Evolutionary conservation across 2,888 invertebrate species (phyloP).

Genomic region (Acronicta leporina): DNA sequence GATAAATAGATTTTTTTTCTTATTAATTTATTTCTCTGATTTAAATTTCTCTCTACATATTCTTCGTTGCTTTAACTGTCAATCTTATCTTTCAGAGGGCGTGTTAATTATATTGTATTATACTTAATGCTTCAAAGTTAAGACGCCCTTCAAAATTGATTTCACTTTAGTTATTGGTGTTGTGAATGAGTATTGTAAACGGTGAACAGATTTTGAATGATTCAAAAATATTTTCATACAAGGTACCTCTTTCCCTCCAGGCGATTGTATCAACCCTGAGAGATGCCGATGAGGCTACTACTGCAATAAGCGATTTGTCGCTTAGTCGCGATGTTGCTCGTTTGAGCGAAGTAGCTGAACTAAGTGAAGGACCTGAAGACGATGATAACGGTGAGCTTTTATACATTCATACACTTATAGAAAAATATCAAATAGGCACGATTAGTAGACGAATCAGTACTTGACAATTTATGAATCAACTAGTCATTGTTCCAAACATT

Average conservation of each 20-base stretch:
- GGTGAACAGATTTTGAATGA: constrained; percentile 14
- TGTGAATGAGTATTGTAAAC: neutral
- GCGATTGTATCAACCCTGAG: constrained; percentile 88
- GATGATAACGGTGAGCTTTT: constrained; percentile 91
- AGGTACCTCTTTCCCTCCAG: constrained; percentile 74
- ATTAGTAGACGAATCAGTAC: constrained; percentile 35
- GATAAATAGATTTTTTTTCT: constrained; percentile 45
- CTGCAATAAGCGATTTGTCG: constrained; percentile 86
- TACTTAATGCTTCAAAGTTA: no score
- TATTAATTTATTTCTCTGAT: neutral
- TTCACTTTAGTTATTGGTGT: neutral
- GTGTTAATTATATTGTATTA: no score
- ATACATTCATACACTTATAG: constrained; percentile 33
- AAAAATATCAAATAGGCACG: constrained; percentile 26
- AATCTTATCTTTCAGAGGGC: neutral
- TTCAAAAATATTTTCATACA: constrained; percentile 33
- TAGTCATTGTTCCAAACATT: constrained; percentile 29
- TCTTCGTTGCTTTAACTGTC: neutral
- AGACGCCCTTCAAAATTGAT: neutral
- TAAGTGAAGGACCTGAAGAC: constrained; percentile 92
- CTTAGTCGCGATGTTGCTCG: constrained; percentile 92
- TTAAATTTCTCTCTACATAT: neutral
- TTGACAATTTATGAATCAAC: constrained; percentile 11
- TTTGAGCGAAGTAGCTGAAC: constrained; percentile 92
- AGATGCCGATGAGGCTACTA: constrained; percentile 90